phyloP scores from a whole-genome alignment of 1,140 invertebrate genomes.

The Aphelenchoides besseyi region DNA sequence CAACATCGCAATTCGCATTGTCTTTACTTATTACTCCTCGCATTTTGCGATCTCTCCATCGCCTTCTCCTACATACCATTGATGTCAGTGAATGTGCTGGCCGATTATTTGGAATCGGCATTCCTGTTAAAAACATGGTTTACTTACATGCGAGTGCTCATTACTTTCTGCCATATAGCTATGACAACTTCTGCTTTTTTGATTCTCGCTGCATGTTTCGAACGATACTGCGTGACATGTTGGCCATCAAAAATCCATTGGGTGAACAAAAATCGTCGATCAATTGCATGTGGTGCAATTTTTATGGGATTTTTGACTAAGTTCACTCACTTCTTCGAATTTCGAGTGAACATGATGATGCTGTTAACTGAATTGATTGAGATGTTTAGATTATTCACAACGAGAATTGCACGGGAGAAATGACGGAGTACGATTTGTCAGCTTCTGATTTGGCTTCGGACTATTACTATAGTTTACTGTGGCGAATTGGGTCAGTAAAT shows the following conservation, averaged over 20 bases:
- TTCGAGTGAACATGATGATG: constrained; percentile 34
- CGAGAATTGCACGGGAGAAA: constrained; percentile 43
- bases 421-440: constrained; percentile 46
- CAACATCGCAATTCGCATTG: constrained; percentile 52
- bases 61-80: constrained; percentile 52
- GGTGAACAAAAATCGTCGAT: constrained; percentile 42
- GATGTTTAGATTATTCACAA: constrained; percentile 40
- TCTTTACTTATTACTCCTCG: constrained; percentile 50
- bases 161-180: constrained; percentile 57
- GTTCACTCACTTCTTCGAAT: constrained; percentile 43
- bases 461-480: constrained; percentile 47
- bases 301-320: constrained; percentile 51
- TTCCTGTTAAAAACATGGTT: constrained; percentile 48
- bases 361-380: not conserved
- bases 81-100: constrained; percentile 53
- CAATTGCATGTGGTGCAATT: constrained; percentile 46
- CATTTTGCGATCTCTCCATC: constrained; percentile 55
- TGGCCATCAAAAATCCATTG: constrained; percentile 25
- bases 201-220: constrained; percentile 55
- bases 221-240: constrained; percentile 49
- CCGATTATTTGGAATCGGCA: constrained; percentile 50
- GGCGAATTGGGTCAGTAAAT: constrained; percentile 37
- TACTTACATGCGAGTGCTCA: constrained; percentile 43
- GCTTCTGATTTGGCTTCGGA: constrained; percentile 37
- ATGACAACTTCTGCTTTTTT: constrained; percentile 57